phyloP scores from a whole-genome alignment of 1,140 invertebrate species.

The Lordiphosa clarofinis region DNA sequence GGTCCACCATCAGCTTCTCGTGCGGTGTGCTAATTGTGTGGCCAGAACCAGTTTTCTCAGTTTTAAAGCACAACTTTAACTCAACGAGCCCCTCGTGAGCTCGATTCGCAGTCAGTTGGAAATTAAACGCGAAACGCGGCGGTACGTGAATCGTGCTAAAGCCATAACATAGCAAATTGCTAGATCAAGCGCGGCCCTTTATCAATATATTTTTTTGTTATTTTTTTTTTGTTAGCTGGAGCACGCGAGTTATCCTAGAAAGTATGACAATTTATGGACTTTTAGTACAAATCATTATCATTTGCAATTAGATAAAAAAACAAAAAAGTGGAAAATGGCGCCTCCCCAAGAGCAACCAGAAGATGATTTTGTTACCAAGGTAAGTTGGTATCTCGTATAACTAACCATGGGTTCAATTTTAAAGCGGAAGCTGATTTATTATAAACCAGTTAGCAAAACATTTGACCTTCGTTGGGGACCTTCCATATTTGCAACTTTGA shows the following conservation, averaged over 20 bases:
- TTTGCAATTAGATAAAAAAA: conserved; percentile 43
- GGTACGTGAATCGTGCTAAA: conserved; percentile 35
- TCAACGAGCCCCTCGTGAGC: conserved; percentile 1
- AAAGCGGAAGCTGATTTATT: too few relatives aligned
- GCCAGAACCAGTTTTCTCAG: conserved; percentile 35
- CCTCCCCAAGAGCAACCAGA: conserved; percentile 58
- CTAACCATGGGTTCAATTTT: background rate
- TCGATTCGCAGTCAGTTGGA: conserved; percentile 43
- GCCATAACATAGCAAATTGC: conserved; percentile 1
- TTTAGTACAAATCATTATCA: conserved; percentile 63
- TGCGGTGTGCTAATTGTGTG: conserved; percentile 15
- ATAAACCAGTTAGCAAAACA: too few relatives aligned
- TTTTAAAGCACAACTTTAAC: background rate
- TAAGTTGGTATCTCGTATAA: conserved; percentile 19
- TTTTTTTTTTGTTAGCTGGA: conserved; percentile 28
- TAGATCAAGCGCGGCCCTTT: conserved; percentile 34
- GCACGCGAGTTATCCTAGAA: conserved; percentile 13
- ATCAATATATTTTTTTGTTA: conserved; percentile 1
- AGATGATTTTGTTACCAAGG: conserved; percentile 61
- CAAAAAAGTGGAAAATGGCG: conserved; percentile 26
- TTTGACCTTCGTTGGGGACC: too few relatives aligned
- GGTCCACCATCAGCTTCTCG: conserved; percentile 3
- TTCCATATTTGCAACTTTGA: too few relatives aligned
- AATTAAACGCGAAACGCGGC: conserved; percentile 47
- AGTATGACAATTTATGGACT: conserved; percentile 69